Evolutionary conservation across 1,140 invertebrate genomes (phyloP).

Genomic region (Zaprionus tsacasi): DNA sequence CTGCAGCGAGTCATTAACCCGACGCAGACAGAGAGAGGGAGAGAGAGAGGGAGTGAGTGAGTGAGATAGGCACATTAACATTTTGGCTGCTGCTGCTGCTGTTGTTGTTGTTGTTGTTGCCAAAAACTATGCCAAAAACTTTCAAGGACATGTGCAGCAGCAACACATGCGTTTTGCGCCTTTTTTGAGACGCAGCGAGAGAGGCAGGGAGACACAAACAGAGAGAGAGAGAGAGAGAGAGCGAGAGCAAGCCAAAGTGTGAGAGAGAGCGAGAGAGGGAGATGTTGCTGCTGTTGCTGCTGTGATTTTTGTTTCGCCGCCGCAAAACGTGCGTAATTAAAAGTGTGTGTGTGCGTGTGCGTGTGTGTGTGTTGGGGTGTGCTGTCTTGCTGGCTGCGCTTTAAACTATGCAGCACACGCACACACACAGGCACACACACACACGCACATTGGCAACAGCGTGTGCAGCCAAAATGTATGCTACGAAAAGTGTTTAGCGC

Average conservation of each 20-base stretch:
- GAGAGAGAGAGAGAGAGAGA: not conserved
- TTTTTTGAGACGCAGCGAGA: conserved; percentile 41
- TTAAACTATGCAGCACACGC: conserved; percentile 34
- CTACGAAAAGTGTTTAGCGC: conserved; percentile 35
- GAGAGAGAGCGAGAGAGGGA: not conserved
- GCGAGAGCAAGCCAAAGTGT: not conserved
- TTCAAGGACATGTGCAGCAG: conserved; percentile 78
- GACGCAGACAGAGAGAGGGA: conserved; percentile 2
- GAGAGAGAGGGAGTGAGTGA: not conserved
- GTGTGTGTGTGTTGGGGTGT: conserved; percentile 19
- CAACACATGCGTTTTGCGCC: conserved; percentile 64
- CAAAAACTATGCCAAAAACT: conserved; percentile 84
- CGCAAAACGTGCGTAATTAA: conserved; percentile 82
- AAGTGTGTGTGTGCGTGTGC: conserved; percentile 51
- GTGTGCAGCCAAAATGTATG: conserved; percentile 35
- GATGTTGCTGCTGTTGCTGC: conserved; percentile 42
- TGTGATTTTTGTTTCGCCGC: conserved; percentile 63
- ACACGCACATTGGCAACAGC: not conserved
- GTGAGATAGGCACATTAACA: conserved; percentile 61
- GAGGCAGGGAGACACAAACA: not conserved
- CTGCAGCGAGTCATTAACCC: conserved; percentile 64
- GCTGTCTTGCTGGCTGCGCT: conserved; percentile 10
- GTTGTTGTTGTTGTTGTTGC: conserved; percentile 15
- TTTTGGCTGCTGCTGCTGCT: conserved; percentile 36
- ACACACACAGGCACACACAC: not conserved